Percentiles rank a stretch among this genome's conserved stretches.
Evolutionary conservation across 2,888 invertebrate species (phyloP).

Genomic region (Polyommatus icarus): DNA sequence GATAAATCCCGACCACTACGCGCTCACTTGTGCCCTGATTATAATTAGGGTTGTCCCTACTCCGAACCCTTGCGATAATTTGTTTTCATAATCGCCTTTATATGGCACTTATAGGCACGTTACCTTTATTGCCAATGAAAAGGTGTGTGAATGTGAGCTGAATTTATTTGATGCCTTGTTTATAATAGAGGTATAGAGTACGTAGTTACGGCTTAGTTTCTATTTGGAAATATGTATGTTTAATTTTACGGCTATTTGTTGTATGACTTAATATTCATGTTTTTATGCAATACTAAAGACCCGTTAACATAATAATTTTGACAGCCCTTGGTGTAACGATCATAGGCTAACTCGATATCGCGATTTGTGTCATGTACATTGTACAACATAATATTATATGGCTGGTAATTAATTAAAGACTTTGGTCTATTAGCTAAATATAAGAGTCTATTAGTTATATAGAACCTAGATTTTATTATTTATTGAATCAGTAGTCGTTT

Average conservation of each 20-base stretch:
- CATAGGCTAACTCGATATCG: conserved; percentile 14
- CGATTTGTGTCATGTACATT: background rate
- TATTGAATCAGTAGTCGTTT: too few species aligned
- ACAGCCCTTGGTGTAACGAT: conserved; percentile 18
- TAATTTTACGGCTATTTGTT: too few species aligned
- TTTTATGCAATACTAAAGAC: background rate
- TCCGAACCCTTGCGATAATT: conserved; percentile 26
- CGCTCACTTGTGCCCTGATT: conserved; percentile 36
- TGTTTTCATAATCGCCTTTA: conserved; percentile 21
- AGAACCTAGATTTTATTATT: too few species aligned
- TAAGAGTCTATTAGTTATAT: too few species aligned
- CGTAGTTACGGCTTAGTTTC: background rate
- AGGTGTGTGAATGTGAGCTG: background rate
- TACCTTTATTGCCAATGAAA: conserved; percentile 12
- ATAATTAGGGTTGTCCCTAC: conserved; percentile 35
- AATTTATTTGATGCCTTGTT: background rate
- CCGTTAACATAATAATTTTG: background rate
- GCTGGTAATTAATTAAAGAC: background rate
- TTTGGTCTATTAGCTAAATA: background rate
- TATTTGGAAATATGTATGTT: too few species aligned
- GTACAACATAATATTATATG: background rate
- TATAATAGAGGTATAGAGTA: background rate
- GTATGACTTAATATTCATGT: too few species aligned
- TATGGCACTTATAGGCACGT: background rate
- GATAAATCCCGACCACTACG: conserved; percentile 39